Conservation (phyloP, 37 sponge, comb jelly and placozoan species). For the Hormiphora californensis region DNA sequence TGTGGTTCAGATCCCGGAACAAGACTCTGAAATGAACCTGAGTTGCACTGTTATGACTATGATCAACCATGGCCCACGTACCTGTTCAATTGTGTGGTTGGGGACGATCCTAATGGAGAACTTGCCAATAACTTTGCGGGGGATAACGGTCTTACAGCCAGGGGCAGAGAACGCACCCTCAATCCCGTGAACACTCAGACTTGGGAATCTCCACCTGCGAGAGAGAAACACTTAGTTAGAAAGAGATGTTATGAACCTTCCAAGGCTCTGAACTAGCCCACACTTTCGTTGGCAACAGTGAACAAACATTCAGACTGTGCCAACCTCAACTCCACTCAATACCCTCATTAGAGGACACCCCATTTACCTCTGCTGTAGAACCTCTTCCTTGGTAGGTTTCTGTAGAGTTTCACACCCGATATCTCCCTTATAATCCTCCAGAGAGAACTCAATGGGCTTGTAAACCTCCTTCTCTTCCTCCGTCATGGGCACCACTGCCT, state of each 20-base stretch:
- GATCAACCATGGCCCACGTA: too few relatives aligned
- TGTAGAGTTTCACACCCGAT: conserved; percentile 15
- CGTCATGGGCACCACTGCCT: conserved; percentile 24
- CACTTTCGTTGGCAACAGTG: too few relatives aligned
- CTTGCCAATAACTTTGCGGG: conserved; percentile 57
- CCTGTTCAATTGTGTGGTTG: conserved; percentile 39
- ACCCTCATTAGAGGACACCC: background rate
- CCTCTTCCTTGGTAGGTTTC: conserved; percentile 41
- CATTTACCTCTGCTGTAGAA: conserved; percentile 51
- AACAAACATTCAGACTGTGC: too few relatives aligned
- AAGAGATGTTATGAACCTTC: too few relatives aligned
- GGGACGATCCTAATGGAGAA: conserved; percentile 57
- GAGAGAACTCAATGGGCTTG: conserved; percentile 23
- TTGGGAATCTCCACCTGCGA: conserved; percentile 55
- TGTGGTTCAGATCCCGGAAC: too few relatives aligned
- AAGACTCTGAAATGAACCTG: too few relatives aligned
- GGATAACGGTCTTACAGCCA: conserved; percentile 57
- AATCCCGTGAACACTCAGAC: conserved; percentile 54
- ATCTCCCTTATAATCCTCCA: conserved; percentile 32
- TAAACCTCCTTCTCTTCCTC: conserved; percentile 33
- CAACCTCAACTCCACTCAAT: background rate
- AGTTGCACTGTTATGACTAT: too few relatives aligned
- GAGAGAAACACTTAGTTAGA: too few relatives aligned
- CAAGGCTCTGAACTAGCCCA: too few relatives aligned
- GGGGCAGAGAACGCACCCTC: conserved; percentile 55